Conservation (phyloP, 2,888 invertebrate species). For the Chaetogeoica ovagalla region DNA sequence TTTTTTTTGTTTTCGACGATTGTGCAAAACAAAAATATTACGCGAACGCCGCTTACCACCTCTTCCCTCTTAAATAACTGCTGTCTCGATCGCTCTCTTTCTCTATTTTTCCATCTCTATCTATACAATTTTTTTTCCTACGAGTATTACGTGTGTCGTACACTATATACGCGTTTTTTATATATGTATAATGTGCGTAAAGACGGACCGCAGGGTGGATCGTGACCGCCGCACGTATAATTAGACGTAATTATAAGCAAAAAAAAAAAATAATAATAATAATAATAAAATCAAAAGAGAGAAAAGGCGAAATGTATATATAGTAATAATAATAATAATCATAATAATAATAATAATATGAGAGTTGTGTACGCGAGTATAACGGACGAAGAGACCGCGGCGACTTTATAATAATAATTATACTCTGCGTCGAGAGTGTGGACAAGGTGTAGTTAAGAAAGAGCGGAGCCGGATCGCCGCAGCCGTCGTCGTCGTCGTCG, state of each 20-base stretch:
- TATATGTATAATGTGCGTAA: no score
- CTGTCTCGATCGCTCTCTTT: no score
- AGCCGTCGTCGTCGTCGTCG: no score
- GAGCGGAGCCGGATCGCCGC: conserved; percentile 2
- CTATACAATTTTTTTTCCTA: no score
- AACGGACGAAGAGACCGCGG: not conserved
- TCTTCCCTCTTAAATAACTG: no score
- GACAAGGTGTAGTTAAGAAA: conserved; percentile 47
- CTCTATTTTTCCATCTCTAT: no score
- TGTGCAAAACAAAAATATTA: no score
- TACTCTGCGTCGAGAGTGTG: conserved; percentile 39
- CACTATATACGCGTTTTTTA: no score
- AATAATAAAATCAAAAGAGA: conserved; percentile 14
- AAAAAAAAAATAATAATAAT: not conserved
- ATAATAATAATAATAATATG: not conserved
- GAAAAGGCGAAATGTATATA: conserved; percentile 31
- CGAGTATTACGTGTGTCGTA: no score
- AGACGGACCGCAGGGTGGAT: conserved; percentile 28
- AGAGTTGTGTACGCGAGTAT: conserved; percentile 16
- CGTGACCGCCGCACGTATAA: conserved; percentile 49
- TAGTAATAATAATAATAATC: no score
- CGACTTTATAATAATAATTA: conserved; percentile 35
- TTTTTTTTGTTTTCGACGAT: no score
- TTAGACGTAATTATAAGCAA: conserved; percentile 51
- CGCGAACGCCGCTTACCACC: no score